phyloP scores from a whole-genome alignment of 1,140 invertebrate species.

The Brachionus calyciflorus region DNA sequence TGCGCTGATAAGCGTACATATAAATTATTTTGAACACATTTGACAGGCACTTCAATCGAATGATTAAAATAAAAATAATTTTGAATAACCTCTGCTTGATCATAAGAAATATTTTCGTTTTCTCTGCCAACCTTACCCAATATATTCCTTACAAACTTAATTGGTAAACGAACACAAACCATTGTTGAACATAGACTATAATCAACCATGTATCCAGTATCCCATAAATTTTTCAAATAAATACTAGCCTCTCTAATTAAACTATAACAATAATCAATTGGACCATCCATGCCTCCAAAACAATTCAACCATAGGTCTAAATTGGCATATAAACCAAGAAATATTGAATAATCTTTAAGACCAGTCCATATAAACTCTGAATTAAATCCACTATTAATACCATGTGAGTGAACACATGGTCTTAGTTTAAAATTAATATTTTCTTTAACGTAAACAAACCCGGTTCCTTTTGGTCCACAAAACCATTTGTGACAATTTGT shows the following conservation, averaged over 20 bases:
- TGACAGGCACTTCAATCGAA: slow-evolving; percentile 58
- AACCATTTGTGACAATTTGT: slow-evolving; percentile 61
- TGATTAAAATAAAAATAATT: slow-evolving; percentile 54
- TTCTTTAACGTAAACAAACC: slow-evolving; percentile 55
- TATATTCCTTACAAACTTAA: slow-evolving; percentile 48
- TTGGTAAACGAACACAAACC: slow-evolving; percentile 53
- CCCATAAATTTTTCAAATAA: slow-evolving; percentile 49
- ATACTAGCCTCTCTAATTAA: slow-evolving; percentile 53
- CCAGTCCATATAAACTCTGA: slow-evolving; percentile 60
- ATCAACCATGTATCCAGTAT: slow-evolving; percentile 50
- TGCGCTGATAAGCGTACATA: slow-evolving; percentile 58
- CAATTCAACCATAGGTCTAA: slow-evolving; percentile 55
- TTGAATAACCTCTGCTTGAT: slow-evolving; percentile 53
- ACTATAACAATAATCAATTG: slow-evolving; percentile 52
- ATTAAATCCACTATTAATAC: slow-evolving; percentile 57
- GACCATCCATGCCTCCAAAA: slow-evolving; percentile 48
- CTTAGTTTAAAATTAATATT: slow-evolving; percentile 50
- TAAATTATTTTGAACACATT: slow-evolving; percentile 51
- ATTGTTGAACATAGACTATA: slow-evolving; percentile 49
- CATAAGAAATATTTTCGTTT: slow-evolving; percentile 49
- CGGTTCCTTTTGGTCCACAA: slow-evolving; percentile 56
- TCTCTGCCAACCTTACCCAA: neutral
- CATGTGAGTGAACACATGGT: slow-evolving; percentile 57
- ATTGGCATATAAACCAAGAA: slow-evolving; percentile 53
- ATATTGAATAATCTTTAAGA: slow-evolving; percentile 56